These are phyloP conservation scores for Lytechinus pictus DNA, from an alignment of 35 echinoderm and acorn worm genomes.

Conservation along the genomic window DNA sequence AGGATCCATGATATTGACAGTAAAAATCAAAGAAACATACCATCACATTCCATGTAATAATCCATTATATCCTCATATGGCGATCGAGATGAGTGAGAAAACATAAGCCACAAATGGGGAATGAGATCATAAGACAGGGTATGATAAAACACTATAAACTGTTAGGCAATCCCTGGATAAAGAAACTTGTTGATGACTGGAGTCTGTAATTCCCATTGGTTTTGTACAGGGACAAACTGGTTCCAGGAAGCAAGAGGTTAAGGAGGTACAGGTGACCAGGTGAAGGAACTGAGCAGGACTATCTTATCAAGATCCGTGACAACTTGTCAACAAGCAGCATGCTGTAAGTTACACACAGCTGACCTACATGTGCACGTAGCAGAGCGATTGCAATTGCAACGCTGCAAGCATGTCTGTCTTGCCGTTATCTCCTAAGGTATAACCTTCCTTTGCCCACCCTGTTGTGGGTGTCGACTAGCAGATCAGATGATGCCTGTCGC, in stretches of 20 bases:
- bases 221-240: too few species aligned
- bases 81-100: not conserved
- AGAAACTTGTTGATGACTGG: too few species aligned
- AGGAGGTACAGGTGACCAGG: not conserved
- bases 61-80: not conserved
- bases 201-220: too few species aligned
- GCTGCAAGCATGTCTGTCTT: not conserved
- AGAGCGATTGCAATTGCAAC: not conserved
- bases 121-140: not conserved
- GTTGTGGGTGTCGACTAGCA: not conserved
- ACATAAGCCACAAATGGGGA: not conserved
- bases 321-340: not conserved
- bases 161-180: not conserved
- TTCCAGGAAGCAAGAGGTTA: not conserved
- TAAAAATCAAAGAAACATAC: not conserved
- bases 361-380: not conserved
- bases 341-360: not conserved
- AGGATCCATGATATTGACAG: too few species aligned
- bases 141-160: not conserved
- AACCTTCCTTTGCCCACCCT: not conserved
- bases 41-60: slow-evolving; percentile 19
- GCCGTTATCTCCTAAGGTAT: not conserved
- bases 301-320: not conserved
- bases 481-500: not conserved
- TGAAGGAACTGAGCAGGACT: not conserved